Evolutionary conservation across 1,140 invertebrate species (phyloP), one percentile per base, ranked within the genome.

Genomic region (Neodiprion lecontei): DNA sequence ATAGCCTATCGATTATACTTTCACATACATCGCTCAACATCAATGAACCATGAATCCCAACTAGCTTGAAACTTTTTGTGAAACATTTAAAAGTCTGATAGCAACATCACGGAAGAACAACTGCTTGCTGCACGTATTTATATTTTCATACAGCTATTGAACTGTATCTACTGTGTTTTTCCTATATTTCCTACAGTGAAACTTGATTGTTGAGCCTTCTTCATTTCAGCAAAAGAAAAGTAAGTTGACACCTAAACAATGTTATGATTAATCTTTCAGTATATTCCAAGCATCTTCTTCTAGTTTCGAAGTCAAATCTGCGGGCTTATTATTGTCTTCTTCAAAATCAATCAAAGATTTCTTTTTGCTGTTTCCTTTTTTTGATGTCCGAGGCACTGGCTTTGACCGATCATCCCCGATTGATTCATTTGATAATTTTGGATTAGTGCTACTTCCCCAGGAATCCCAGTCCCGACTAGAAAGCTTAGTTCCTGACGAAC

Each of bases 241-340:
- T 61, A 61, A 40, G 28, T 40, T 40, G 28, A 61, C n/a, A 14
- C 53, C 53, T 61, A 61, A 14, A 61, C 53, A 17, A 61, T 9
- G 53, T 17, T 14, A 69, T 40, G 61, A 71, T 85, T 89, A 91
- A 81, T 90, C 87, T 83, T 90, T 90, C 75, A 91, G 78, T 83
- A 91, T 89, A 77, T 90, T 86, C 90, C 90, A 91, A 61, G 89
- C 90, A 80, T 91, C 90, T 53, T 91, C 90, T 79, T 91, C 90
- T 23, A 89, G 80, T 82, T 86, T 90, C 53, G 80, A 84, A 79
- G 83, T 84, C 78, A 75, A 85, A 67, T 77, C 79, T 48, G 82
- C 79, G 73, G 84, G 81, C 9, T 83, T 74, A 77, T 86, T 88
- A 0, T 80, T 83, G 77, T 90, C 89, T 21, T 86, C 84, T 75